Evolutionary conservation across 2,797 vertebrate species (phyloP), one percentile per base, ranked within the genome.

Genomic region (Diceros bicornis): DNA sequence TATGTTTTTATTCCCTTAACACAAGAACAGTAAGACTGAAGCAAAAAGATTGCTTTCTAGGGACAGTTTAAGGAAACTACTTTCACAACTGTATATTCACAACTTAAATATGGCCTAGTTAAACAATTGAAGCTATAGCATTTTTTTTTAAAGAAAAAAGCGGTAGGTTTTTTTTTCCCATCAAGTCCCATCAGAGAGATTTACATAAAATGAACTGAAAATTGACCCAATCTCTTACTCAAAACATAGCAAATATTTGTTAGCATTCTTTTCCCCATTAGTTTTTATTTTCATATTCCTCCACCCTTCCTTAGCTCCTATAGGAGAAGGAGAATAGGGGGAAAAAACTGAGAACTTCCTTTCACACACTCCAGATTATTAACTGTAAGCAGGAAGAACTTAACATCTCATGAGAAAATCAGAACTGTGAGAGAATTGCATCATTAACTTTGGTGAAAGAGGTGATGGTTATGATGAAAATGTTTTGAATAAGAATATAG

Each of bases 251-350:
- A 37, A 82, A 69, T 78, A 52, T 37, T 52, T 86, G 50, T 68
- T 66, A 69, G 17, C 37, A 59, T 83, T 59, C 17, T 29, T 86
- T 91, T 94, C 32, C 44, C 32, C 11, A 4, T 25, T 89, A n/a
- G 20, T 62, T 90, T 94, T 95, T 52, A 27, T 96, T 86, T 97
- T 95, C 77, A 81, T 66, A 93, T 4, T n/a, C 4, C 64, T 85
- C 77, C 27, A 25, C 37, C 12, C 50, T 87, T 89, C 41, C 81
- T 97, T 84, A 74, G 27, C 34, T 77, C 84, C 27, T 47, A 32
- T 2, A n/a, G 55, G 50, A 71, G 23, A 88, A 79, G 14, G 29
- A 86, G 27, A 78, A 52, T 1, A 23, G 27, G 2, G 52, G 12
- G n/a, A 61, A 32, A 57, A 85, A 18, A 11, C 14, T 4, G 12